phyloP scores from a whole-genome alignment of 2,797 vertebrate genomes.

The Bradypus variegatus region DNA sequence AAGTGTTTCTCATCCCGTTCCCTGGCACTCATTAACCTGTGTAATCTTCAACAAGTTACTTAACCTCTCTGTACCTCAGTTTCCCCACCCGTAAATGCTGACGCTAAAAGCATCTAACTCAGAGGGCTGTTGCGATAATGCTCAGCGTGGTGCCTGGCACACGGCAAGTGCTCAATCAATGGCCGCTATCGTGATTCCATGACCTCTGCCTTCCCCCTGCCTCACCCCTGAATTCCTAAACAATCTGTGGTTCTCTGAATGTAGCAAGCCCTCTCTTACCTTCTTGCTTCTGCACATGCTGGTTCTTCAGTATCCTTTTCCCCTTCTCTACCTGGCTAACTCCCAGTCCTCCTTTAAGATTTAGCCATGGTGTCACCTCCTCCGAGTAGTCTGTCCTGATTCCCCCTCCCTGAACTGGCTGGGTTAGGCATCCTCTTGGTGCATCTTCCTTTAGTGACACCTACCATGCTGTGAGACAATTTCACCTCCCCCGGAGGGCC shows the following conservation, averaged over 20 bases:
- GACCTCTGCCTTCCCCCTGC: not conserved
- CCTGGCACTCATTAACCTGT: not conserved
- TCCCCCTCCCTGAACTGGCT: too few species aligned
- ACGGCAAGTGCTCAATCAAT: not conserved
- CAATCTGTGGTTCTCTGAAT: not conserved
- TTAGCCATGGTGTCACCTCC: not conserved
- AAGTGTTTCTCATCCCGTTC: not conserved
- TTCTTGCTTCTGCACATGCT: not conserved
- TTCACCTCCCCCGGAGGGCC: not conserved
- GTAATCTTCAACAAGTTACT: not conserved
- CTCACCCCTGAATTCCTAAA: not conserved
- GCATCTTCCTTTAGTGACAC: too few species aligned
- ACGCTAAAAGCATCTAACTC: not conserved
- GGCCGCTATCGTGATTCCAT: not conserved
- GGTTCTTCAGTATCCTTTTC: not conserved
- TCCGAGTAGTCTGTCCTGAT: not conserved
- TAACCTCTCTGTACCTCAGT: fast-evolving
- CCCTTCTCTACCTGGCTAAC: not conserved
- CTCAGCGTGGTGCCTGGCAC: not conserved
- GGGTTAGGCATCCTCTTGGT: not conserved
- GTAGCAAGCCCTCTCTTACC: not conserved
- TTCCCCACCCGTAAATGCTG: not conserved
- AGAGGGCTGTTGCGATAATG: not conserved
- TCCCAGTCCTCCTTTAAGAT: not conserved
- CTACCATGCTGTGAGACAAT: not conserved